These are phyloP conservation scores for Cheirogaleus medius DNA, from an alignment of 2,113 vertebrate genomes.

Conservation along the genomic window DNA sequence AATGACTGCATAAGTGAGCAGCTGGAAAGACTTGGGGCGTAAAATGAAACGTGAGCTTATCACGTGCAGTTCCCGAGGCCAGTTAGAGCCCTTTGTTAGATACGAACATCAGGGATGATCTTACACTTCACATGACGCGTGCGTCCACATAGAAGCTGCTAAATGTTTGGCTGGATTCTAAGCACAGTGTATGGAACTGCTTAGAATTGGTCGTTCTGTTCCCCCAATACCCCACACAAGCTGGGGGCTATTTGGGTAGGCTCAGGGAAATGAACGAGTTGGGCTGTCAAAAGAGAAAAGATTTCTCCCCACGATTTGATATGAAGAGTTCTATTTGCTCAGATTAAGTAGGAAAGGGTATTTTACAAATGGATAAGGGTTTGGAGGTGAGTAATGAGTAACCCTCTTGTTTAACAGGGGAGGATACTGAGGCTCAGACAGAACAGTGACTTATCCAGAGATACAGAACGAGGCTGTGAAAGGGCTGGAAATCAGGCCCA, in stretches of 20 bases:
- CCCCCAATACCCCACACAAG: rapidly evolving
- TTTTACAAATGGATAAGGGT: background rate
- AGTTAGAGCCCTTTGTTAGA: background rate
- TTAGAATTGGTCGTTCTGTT: background rate
- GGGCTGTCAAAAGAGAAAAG: background rate
- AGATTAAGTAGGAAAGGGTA: background rate
- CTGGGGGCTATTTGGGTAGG: background rate
- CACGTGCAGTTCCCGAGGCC: background rate
- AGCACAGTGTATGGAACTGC: background rate
- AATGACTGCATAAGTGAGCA: background rate
- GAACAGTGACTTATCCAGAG: background rate
- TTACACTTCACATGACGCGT: rapidly evolving
- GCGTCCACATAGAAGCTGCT: background rate
- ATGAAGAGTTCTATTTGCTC: background rate
- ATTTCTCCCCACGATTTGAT: background rate
- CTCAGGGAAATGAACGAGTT: background rate
- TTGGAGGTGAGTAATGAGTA: background rate
- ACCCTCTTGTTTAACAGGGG: background rate
- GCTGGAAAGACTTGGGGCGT: background rate
- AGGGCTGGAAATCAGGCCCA: background rate
- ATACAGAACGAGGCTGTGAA: rapidly evolving
- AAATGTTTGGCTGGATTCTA: background rate
- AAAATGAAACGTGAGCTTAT: background rate
- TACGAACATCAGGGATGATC: background rate
- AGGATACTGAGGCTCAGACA: background rate